Percentiles rank a stretch among this genome's conserved stretches.
These are phyloP conservation scores for Dinocampus coccinellae DNA, from an alignment of 2,888 invertebrate species.

Conservation along the genomic window DNA sequence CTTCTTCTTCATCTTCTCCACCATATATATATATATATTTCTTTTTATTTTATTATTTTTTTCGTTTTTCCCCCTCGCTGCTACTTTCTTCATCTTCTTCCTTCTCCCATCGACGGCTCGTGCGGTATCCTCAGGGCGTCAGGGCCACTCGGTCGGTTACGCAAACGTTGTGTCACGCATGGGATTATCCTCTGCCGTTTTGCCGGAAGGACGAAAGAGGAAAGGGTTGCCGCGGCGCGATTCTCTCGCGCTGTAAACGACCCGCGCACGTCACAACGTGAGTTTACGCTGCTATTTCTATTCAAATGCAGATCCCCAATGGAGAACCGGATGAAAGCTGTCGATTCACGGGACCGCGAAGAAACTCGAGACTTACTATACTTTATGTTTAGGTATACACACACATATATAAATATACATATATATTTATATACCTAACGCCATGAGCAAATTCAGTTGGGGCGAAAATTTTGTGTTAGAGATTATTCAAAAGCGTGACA, in stretches of 20 bases:
- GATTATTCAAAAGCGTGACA: slow-evolving; percentile 35
- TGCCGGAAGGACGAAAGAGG: slow-evolving; percentile 16
- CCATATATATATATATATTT: neutral
- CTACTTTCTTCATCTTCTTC: slow-evolving; percentile 27
- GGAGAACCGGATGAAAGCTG: slow-evolving; percentile 38
- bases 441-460: slow-evolving; percentile 15
- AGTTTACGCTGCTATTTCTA: slow-evolving; percentile 33
- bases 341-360: slow-evolving; percentile 29
- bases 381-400: neutral
- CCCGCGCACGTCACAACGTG: slow-evolving; percentile 24
- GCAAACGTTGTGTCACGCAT: slow-evolving; percentile 61
- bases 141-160: slow-evolving; percentile 50
- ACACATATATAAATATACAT: slow-evolving; percentile 6
- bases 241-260: slow-evolving; percentile 44
- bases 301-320: slow-evolving; percentile 48
- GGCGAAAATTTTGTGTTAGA: slow-evolving; percentile 10
- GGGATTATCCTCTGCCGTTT: slow-evolving; percentile 54
- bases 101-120: neutral
- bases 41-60: slow-evolving; percentile 5
- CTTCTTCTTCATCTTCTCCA: slow-evolving; percentile 33
- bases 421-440: neutral
- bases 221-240: slow-evolving; percentile 46
- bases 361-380: slow-evolving; percentile 34
- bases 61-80: slow-evolving; percentile 17
- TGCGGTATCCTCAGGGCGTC: slow-evolving; percentile 32